Conservation (phyloP, 2,113 vertebrate species). For the Corythoichthys haematopterus region DNA sequence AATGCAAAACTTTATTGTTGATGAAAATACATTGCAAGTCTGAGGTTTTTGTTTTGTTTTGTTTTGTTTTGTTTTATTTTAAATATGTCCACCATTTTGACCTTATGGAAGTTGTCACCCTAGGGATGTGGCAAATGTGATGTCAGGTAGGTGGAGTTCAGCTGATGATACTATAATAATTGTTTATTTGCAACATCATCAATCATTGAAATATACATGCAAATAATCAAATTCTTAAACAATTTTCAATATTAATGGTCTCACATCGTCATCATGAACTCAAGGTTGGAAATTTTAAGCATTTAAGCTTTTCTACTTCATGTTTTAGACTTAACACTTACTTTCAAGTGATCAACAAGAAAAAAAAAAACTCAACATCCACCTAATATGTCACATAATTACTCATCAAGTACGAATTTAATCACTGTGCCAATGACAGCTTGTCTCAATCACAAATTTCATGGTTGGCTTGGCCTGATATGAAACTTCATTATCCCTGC, state of each 20-base stretch:
- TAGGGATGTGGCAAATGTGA: no score
- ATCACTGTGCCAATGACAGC: slow-evolving; percentile 83
- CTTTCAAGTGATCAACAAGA: slow-evolving; percentile 5
- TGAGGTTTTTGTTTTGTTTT: no score
- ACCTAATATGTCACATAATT: slow-evolving; percentile 78
- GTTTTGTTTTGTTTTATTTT: no score
- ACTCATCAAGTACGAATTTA: slow-evolving; percentile 86
- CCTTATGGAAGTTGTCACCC: no score
- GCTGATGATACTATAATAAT: no score
- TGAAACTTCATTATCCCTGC: slow-evolving; percentile 43
- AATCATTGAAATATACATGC: no score
- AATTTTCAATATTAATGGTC: neutral
- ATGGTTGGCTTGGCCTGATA: slow-evolving; percentile 47
- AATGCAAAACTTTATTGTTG: no score
- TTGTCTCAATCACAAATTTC: slow-evolving; percentile 70
- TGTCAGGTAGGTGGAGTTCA: no score
- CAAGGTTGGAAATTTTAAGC: neutral
- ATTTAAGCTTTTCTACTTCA: neutral
- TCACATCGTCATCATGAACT: neutral
- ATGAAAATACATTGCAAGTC: no score
- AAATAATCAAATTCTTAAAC: neutral
- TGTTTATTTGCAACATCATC: no score
- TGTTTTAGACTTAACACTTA: neutral
- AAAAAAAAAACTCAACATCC: slow-evolving; percentile 47
- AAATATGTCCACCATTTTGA: no score